These are phyloP conservation scores for Ceriagrion tenellum DNA, from an alignment of 2,888 invertebrate genomes.

Conservation along the genomic window DNA sequence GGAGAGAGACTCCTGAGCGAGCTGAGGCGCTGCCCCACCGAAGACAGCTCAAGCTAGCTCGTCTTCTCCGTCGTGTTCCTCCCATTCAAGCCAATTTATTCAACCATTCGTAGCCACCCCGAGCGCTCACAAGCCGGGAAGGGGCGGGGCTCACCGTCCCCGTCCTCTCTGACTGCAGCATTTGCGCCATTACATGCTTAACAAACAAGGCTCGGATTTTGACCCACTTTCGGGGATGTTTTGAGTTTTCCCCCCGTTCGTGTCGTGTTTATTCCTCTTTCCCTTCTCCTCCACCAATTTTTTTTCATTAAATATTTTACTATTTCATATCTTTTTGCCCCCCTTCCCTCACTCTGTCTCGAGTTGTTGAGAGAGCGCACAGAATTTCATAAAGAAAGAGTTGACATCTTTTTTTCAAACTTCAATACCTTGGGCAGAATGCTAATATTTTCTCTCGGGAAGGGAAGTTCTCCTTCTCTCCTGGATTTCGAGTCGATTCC, in stretches of 20 bases:
- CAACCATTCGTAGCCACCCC: constrained; percentile 8
- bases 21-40: neutral
- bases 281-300: neutral
- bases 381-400: constrained; percentile 19
- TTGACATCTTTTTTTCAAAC: constrained; percentile 14
- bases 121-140: neutral
- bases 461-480: neutral
- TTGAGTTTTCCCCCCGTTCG: neutral
- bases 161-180: neutral
- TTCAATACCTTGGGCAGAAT: constrained; percentile 1
- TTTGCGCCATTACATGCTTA: constrained; percentile 28
- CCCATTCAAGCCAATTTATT: constrained; percentile 31
- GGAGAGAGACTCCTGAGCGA: neutral
- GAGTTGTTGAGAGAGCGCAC: neutral
- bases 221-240: constrained; percentile 33
- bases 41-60: neutral
- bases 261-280: neutral
- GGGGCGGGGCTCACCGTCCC: neutral
- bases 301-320: neutral
- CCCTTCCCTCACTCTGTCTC: too few species aligned
- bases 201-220: constrained; percentile 25
- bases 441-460: constrained; percentile 5
- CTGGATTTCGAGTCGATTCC: neutral
- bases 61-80: neutral
- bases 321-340: too few species aligned